phyloP scores from a whole-genome alignment of 92 coral and sea anemone genomes.

The Epizoanthus scotinus region DNA sequence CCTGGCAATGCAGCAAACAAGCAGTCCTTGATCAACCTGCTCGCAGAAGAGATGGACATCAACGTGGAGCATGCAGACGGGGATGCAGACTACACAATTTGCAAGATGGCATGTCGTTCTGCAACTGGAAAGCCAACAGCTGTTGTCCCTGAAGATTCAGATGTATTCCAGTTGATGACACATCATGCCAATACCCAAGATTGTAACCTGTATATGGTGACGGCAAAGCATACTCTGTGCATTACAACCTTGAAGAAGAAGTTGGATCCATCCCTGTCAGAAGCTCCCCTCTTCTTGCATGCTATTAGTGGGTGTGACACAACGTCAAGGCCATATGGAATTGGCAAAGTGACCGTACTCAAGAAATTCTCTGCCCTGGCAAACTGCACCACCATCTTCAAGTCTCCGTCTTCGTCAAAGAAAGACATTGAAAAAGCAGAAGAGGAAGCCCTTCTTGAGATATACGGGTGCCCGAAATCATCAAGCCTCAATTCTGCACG shows the following conservation, averaged over 20 bases:
- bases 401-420: slow-evolving; percentile 18
- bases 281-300: slow-evolving; percentile 18
- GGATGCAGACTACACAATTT: slow-evolving; percentile 41
- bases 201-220: slow-evolving; percentile 40
- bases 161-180: slow-evolving; percentile 33
- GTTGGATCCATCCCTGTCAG: slow-evolving; percentile 8
- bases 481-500: slow-evolving; percentile 32
- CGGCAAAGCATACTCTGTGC: slow-evolving; percentile 26
- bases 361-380: slow-evolving; percentile 43
- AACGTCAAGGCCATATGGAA: slow-evolving; percentile 40
- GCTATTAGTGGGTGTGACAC: slow-evolving; percentile 49
- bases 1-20: too few species aligned
- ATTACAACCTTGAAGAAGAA: neutral
- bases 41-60: slow-evolving; percentile 39
- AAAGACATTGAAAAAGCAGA: slow-evolving; percentile 32
- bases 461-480: slow-evolving; percentile 10
- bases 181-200: slow-evolving; percentile 24
- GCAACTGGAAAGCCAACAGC: slow-evolving; percentile 5
- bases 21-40: slow-evolving; percentile 47
- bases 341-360: slow-evolving; percentile 37
- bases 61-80: slow-evolving; percentile 25
- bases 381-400: slow-evolving; percentile 20
- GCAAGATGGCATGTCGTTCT: slow-evolving; percentile 27
- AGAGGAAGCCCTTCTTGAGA: slow-evolving; percentile 42
- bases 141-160: slow-evolving; percentile 37